Conservation (phyloP, 2,888 invertebrate genomes). For the Cryptus armator region DNA sequence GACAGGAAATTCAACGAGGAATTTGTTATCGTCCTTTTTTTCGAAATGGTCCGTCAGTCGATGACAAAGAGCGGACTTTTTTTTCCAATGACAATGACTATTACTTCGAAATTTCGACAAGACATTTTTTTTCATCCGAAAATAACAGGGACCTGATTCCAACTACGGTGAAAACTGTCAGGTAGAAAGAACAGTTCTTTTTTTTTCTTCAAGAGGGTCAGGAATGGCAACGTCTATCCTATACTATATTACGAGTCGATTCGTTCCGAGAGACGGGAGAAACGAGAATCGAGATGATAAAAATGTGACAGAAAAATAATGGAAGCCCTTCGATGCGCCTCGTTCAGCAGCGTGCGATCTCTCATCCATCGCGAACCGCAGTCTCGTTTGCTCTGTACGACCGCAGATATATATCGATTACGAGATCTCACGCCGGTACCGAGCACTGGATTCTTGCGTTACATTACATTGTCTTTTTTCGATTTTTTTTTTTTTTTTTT, state of each 20-base stretch:
- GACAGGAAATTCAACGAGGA: constrained; percentile 24
- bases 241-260: neutral
- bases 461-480: constrained; percentile 8
- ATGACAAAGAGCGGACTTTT: neutral
- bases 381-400: constrained; percentile 33
- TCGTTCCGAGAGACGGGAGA: neutral
- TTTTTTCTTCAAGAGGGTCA: neutral
- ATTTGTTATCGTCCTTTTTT: constrained; percentile 26
- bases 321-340: constrained; percentile 14
- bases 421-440: constrained; percentile 36
- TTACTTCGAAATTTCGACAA: neutral
- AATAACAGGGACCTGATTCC: neutral
- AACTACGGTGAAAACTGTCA: neutral
- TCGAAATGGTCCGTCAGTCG: neutral
- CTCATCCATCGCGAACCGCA: constrained; percentile 36
- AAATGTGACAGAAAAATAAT: constrained; percentile 25
- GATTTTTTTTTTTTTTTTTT: neutral
- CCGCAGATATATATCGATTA: constrained; percentile 44
- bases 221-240: neutral
- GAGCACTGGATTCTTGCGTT: constrained; percentile 31
- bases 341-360: constrained; percentile 15
- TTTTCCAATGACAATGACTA: neutral
- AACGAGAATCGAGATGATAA: constrained; percentile 14
- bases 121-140: neutral
- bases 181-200: constrained; percentile 1